phyloP scores from a whole-genome alignment of 2,113 vertebrate genomes.

The Pomatostomus ruficeps region DNA sequence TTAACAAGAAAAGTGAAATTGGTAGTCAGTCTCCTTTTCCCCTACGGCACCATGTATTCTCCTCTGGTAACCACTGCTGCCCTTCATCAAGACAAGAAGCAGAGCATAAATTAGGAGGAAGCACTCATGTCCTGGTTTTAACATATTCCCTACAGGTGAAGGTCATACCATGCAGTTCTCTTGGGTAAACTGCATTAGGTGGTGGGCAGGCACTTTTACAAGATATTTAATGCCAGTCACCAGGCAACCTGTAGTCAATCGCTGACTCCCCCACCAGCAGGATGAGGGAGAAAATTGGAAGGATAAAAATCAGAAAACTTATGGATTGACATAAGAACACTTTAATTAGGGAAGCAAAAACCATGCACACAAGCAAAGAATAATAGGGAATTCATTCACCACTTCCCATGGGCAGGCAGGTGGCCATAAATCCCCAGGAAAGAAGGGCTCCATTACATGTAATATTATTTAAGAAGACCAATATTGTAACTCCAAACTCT shows the following conservation, averaged over 20 bases:
- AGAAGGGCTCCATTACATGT: neutral
- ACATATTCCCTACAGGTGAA: neutral
- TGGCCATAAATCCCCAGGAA: neutral
- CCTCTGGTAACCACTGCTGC: neutral
- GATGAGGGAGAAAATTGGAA: neutral
- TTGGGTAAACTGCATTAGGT: neutral
- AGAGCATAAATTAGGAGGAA: neutral
- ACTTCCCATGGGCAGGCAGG: neutral
- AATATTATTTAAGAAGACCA: neutral
- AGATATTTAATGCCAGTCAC: neutral
- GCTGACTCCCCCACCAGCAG: neutral
- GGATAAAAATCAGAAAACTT: neutral
- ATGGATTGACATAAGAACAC: neutral
- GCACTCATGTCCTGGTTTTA: neutral
- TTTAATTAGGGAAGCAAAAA: neutral
- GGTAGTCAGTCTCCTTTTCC: neutral
- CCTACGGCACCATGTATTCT: neutral
- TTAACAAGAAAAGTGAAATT: neutral
- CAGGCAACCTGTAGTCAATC: neutral
- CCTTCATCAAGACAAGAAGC: neutral
- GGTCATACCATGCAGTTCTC: neutral
- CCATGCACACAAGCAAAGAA: neutral
- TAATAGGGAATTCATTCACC: neutral
- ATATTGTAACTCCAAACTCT: neutral
- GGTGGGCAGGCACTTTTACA: neutral